Base-by-base conservation (phyloP, 2,888 invertebrate genomes). In the Petrophora chlorosata region DNA sequence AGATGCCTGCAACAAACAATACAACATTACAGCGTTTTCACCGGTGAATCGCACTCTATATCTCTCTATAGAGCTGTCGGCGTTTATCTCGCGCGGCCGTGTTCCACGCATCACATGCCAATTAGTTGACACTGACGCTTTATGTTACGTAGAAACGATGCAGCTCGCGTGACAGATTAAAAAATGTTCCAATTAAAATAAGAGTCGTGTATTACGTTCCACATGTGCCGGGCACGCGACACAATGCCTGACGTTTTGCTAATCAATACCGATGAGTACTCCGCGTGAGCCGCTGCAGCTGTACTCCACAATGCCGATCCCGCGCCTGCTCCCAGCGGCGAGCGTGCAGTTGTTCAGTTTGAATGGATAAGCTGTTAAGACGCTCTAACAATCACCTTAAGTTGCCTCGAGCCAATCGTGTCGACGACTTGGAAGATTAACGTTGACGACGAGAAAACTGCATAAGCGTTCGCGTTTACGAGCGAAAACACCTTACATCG, bases 1-100 rank as follows among this genome's bases (percentile, higher is more conserved):
- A 99, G 83, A 98, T 96, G 92, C 97, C 96, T 95, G 90, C 25
- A 61, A 59, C 52, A 56, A 56, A 55, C 30, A 23, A 53, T 17
- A 25, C 39, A 29, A 36, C 36, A 29, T 36, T 42, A 51, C 33
- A 40, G 23, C 41, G 34, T 22, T 54, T 33, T 30, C 53, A 48
- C 29, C 45, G 10, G 19, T 1, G 17, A 4, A 48, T 43, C 38
- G 30, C 14, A 41, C 43, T 47, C 48, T 51, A 61, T 57, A 56
- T 63, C 57, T 65, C 61, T 61, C 58, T 62, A 58, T 61, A 56
- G 60, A 67, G 65, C 61, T 56, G 61, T 70, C 61, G 54, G 45
- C 61, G 67, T 75, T 71, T 66, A 70, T 67, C 64, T 65, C 59
- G 53, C 55, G 62, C 67, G 63, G 61, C 65, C 65, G 61, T 70